Conservation (phyloP, 35 echinoderm and acorn worm species). For the Anneissia japonica region DNA sequence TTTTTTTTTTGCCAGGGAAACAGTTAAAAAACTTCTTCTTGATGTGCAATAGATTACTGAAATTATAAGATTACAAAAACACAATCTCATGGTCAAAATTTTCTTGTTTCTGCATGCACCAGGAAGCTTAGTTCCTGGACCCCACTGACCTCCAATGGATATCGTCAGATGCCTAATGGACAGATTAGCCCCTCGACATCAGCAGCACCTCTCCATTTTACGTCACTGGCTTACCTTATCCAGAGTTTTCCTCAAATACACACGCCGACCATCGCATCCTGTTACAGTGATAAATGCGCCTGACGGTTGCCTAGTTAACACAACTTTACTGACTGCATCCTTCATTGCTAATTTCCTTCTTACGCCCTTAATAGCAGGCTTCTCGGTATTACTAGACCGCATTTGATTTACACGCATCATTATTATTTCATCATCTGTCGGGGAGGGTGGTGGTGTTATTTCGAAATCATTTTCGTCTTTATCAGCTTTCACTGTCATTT, state of each 20-base stretch:
- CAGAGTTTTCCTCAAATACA: constrained; percentile 70
- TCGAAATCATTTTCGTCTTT: constrained; percentile 35
- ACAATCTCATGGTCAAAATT: too few relatives aligned
- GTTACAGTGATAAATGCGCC: constrained; percentile 66
- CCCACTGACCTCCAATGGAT: too few relatives aligned
- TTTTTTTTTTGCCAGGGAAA: too few relatives aligned
- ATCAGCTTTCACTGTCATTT: neutral
- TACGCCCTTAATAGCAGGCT: neutral
- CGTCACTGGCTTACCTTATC: neutral
- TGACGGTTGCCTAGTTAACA: constrained; percentile 63
- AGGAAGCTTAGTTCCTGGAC: too few relatives aligned
- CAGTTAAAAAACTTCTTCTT: too few relatives aligned
- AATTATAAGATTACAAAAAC: too few relatives aligned
- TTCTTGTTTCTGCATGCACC: too few relatives aligned
- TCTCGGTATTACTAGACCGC: neutral
- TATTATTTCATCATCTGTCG: constrained; percentile 48
- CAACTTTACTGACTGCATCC: neutral
- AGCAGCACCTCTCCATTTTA: too few relatives aligned
- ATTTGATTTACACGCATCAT: constrained; percentile 29
- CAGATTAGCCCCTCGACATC: too few relatives aligned
- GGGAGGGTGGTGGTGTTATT: constrained; percentile 81
- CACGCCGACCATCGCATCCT: constrained; percentile 50
- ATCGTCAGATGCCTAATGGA: too few relatives aligned
- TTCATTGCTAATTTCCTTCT: neutral
- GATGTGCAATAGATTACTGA: too few relatives aligned